Evolutionary conservation across 92 coral and sea anemone genomes (phyloP), one percentile per base, ranked within the genome.

Genomic region (Umimayanthus kanabou): DNA sequence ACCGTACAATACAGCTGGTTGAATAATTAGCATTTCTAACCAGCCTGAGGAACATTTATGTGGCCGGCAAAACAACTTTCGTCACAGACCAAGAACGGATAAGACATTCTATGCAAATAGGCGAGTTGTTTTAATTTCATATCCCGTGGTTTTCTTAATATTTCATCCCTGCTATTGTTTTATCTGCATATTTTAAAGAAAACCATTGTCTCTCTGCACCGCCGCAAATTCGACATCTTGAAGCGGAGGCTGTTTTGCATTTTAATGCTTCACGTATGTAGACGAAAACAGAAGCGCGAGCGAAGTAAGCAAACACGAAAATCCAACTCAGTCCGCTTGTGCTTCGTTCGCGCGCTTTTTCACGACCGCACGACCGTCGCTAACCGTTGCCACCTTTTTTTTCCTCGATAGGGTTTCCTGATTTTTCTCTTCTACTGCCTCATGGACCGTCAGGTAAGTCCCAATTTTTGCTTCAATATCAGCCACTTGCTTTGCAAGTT

Each of bases 381-480:
- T 50, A 61, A 61, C 72, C 23, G 70, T 57, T 47, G 39, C 53
- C 70, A 74, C 40, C 18, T 28, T 86, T 85, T 37, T 26, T 76
- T 76, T 33, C 26, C 88, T 94, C 81, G 81, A 78, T 92, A 94
- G 97, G 97, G 97, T 28, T 80, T 94, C 43, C 81, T 94, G 80
- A 81, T 94, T 39, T 73, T 94, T 43, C 42, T 92, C 20, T 95
- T 95, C 81, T 95, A 95, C 79, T 93, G 93, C 42, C 75, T 95
- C 78, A 92, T 92, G 93, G 96, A 95, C 88, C 82, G 98, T 18
- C 93, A 95, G 94, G 98, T 95, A 49, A 79, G 82, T 73, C 77
- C 39, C 8, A 39, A 74, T 37, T 11, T 64, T 18, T 78, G 25
- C 23, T 65, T 81, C 55, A 74, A 58, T 74, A 77, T 57, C 47